Conservation (phyloP, 2,113 vertebrate genomes). For the Chelonoidis abingdonii region DNA sequence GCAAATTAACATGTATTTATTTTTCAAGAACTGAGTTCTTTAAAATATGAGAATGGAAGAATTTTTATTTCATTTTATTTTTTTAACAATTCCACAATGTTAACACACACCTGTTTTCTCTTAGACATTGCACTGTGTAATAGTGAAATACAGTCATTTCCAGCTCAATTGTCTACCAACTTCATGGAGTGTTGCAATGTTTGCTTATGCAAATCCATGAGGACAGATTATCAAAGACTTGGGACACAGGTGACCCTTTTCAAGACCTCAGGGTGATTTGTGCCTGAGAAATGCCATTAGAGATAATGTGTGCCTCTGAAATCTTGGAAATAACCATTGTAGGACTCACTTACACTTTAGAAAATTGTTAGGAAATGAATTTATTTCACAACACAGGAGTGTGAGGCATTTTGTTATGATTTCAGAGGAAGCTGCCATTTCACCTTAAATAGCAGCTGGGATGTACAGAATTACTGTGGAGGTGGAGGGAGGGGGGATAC, state of each 20-base stretch:
- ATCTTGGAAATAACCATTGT: constrained; percentile 31
- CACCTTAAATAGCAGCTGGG: constrained; percentile 4
- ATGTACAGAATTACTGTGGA: neutral
- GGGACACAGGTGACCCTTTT: neutral
- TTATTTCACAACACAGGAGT: constrained; percentile 19
- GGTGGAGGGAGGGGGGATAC: neutral
- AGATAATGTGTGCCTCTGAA: neutral
- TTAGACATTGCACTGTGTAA: neutral
- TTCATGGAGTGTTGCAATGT: neutral
- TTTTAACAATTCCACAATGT: neutral
- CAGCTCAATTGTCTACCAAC: neutral
- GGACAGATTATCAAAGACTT: neutral
- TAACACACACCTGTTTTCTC: neutral
- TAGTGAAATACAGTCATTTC: constrained; percentile 1
- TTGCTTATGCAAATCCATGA: neutral
- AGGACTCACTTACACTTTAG: neutral
- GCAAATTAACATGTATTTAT: neutral
- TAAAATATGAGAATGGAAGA: neutral
- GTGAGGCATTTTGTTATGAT: constrained; percentile 4
- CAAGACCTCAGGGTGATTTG: neutral
- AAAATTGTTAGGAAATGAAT: constrained; percentile 19
- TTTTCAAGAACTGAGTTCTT: neutral
- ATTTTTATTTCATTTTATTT: neutral
- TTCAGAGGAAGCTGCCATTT: neutral
- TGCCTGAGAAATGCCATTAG: neutral